These are phyloP conservation scores for Lucinisca nassula DNA, from an alignment of 2,888 invertebrate genomes.

Conservation along the genomic window DNA sequence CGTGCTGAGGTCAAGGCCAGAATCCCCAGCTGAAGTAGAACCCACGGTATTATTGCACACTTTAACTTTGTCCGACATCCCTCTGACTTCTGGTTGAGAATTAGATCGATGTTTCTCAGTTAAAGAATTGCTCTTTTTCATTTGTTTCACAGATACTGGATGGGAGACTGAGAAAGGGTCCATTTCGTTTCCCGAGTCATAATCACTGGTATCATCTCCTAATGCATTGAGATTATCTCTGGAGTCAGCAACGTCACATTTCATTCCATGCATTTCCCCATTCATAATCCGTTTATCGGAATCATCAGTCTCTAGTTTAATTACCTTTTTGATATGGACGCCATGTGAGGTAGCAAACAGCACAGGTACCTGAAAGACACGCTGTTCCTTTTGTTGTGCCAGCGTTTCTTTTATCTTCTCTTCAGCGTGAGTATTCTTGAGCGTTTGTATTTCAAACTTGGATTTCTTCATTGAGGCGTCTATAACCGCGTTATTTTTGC, in stretches of 20 bases:
- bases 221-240: conserved; percentile 74
- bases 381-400: conserved; percentile 52
- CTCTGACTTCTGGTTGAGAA: conserved; percentile 77
- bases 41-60: conserved; percentile 48
- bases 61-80: conserved; percentile 21
- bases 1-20: conserved; percentile 79
- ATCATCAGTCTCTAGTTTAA: conserved; percentile 18
- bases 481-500: conserved; percentile 82
- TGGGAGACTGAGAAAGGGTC: conserved; percentile 83
- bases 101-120: conserved; percentile 63
- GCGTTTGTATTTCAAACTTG: conserved; percentile 40
- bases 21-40: conserved; percentile 74
- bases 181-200: conserved; percentile 82
- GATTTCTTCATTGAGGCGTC: conserved; percentile 73
- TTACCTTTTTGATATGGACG: conserved; percentile 68
- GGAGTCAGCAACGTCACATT: conserved; percentile 83
- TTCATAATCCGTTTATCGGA: conserved; percentile 40
- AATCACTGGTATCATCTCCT: conserved; percentile 85
- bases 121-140: conserved; percentile 48
- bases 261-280: conserved; percentile 66
- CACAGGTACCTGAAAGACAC: conserved; percentile 82
- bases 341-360: conserved; percentile 85
- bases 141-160: conserved; percentile 76
- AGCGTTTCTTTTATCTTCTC: conserved; percentile 63
- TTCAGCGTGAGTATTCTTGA: conserved; percentile 50